Conservation (phyloP, 2,797 vertebrate species). For the Spea hammondii region DNA sequence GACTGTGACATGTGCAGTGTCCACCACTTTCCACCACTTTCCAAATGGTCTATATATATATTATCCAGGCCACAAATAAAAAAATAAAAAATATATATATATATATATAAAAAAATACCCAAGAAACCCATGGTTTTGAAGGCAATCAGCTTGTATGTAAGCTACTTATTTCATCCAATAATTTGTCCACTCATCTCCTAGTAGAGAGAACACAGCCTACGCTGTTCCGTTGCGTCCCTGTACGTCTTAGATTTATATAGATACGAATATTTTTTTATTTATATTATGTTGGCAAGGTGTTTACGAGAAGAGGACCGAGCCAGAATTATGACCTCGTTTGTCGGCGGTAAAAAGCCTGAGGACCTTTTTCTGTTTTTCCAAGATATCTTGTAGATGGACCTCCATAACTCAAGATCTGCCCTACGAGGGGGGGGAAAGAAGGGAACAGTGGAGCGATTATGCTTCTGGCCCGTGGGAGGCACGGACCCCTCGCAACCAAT, state of each 20-base stretch:
- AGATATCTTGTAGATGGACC: constrained; percentile 30
- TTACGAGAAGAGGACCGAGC: constrained; percentile 3
- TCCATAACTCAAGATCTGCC: constrained; percentile 16
- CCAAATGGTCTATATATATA: no score
- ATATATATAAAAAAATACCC: no score
- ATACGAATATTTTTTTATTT: constrained; percentile 12
- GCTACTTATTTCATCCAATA: not conserved
- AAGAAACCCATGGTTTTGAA: no score
- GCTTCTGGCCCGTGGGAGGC: constrained; percentile 20
- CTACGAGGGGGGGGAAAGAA: not conserved
- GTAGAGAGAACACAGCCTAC: not conserved
- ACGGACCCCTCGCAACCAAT: constrained; percentile 12
- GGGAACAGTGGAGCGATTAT: constrained; percentile 37
- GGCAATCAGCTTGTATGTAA: not conserved
- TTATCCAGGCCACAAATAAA: no score
- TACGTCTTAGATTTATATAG: not conserved
- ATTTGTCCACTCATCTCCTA: constrained; percentile 22
- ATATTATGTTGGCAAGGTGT: constrained; percentile 21
- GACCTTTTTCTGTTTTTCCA: constrained; percentile 35
- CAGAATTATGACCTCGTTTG: constrained; percentile 35
- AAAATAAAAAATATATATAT: no score
- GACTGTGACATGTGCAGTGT: no score
- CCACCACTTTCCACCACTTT: no score
- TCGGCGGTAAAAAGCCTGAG: constrained; percentile 8
- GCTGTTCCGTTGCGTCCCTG: not conserved